These are phyloP conservation scores for Bothrops alternatus DNA, from an alignment of 2,797 vertebrate species.

Conservation along the genomic window DNA sequence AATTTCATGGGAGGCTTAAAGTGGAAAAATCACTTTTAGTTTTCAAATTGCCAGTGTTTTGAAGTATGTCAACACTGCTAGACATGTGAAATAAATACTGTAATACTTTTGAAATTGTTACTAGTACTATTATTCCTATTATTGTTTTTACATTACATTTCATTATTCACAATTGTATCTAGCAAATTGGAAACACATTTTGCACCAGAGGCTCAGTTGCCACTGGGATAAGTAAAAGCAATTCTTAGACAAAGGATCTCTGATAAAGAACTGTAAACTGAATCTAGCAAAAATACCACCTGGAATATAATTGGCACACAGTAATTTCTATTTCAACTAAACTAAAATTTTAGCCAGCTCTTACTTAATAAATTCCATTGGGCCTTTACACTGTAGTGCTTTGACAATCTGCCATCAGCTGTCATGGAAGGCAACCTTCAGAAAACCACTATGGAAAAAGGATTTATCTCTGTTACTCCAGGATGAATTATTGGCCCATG, in stretches of 20 bases:
- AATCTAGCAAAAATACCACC: not conserved
- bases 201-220: not conserved
- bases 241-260: not conserved
- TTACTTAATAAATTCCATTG: not conserved
- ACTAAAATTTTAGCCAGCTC: not conserved
- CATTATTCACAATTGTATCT: no score
- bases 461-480: no score
- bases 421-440: no score
- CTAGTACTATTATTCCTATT: not conserved
- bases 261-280: not conserved
- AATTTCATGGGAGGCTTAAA: no score
- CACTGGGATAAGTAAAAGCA: not conserved
- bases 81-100: not conserved
- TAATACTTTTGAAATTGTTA: not conserved
- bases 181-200: not conserved
- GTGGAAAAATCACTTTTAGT: no score
- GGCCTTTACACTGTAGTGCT: not conserved
- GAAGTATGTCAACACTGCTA: not conserved
- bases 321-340: not conserved
- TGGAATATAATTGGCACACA: not conserved
- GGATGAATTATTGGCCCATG: not conserved
- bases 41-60: no score
- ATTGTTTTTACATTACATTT: not conserved
- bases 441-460: no score
- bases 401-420: not conserved